phyloP scores from a whole-genome alignment of 2,797 vertebrate genomes.

The Rhinichthys osculus region DNA sequence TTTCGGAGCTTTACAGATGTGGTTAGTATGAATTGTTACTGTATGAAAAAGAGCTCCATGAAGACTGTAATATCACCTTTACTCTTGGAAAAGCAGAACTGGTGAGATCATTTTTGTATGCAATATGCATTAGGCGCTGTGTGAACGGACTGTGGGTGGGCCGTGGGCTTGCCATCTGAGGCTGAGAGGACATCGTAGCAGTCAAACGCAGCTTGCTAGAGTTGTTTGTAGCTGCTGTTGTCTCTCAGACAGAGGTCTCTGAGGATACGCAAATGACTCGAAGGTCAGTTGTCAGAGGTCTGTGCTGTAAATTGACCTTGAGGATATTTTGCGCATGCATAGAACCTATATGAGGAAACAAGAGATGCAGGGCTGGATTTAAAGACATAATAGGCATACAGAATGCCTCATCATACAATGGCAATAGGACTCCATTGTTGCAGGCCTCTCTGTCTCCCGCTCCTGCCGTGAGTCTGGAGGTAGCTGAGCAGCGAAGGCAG shows the following conservation, averaged over 20 bases:
- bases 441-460: background rate
- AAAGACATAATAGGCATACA: slow-evolving; percentile 22
- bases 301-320: background rate
- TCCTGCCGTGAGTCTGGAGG: background rate
- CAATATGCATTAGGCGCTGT: slow-evolving; percentile 5
- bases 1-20: background rate
- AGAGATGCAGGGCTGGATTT: background rate
- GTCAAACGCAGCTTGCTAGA: background rate
- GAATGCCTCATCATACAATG: background rate
- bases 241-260: slow-evolving; percentile 23
- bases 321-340: background rate
- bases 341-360: background rate
- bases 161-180: slow-evolving; percentile 1
- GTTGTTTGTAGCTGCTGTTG: slow-evolving; percentile 16
- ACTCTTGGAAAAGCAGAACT: background rate
- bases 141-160: background rate
- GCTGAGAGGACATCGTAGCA: background rate
- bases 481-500: slow-evolving; percentile 15
- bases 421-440: background rate
- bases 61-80: background rate
- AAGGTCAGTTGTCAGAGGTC: slow-evolving; percentile 6
- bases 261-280: background rate
- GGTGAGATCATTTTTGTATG: background rate
- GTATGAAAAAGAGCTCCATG: background rate
- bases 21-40: background rate